Percentiles rank a stretch among this genome's conserved stretches.
Conservation (phyloP, 2,113 vertebrate genomes). For the Trochalopteron elliotii region DNA sequence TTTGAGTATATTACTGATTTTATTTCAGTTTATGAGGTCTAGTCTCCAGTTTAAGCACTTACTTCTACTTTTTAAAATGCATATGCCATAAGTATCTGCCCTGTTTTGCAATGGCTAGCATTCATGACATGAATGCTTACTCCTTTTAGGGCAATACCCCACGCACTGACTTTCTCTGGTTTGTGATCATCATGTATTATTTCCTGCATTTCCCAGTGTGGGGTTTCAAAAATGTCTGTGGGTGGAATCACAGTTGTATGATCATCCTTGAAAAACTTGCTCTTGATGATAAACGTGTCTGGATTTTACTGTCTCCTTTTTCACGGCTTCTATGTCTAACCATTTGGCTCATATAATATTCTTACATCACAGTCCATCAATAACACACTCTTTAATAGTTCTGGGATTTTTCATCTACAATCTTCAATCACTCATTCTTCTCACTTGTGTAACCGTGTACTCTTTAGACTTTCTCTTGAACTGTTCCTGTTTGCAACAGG, state of each 20-base stretch:
- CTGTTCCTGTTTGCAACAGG: neutral
- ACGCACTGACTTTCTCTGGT: neutral
- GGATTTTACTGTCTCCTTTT: neutral
- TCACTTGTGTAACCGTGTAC: neutral
- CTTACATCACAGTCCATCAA: neutral
- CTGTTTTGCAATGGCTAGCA: neutral
- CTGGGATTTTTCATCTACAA: neutral
- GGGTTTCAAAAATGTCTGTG: neutral
- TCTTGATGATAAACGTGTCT: neutral
- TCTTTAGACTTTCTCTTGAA: neutral
- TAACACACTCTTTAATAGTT: neutral
- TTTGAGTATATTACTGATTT: neutral
- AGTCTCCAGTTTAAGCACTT: neutral
- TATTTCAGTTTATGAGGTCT: neutral
- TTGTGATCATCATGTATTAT: accelerated
- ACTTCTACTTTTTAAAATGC: neutral
- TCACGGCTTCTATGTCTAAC: neutral
- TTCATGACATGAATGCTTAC: neutral
- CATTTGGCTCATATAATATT: neutral
- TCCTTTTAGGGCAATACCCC: neutral
- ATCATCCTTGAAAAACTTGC: neutral
- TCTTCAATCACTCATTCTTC: neutral
- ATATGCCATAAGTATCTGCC: neutral
- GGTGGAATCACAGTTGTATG: neutral
- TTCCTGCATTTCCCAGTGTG: neutral